phyloP scores from a whole-genome alignment of 2,113 vertebrate species.

The Rynchops niger region DNA sequence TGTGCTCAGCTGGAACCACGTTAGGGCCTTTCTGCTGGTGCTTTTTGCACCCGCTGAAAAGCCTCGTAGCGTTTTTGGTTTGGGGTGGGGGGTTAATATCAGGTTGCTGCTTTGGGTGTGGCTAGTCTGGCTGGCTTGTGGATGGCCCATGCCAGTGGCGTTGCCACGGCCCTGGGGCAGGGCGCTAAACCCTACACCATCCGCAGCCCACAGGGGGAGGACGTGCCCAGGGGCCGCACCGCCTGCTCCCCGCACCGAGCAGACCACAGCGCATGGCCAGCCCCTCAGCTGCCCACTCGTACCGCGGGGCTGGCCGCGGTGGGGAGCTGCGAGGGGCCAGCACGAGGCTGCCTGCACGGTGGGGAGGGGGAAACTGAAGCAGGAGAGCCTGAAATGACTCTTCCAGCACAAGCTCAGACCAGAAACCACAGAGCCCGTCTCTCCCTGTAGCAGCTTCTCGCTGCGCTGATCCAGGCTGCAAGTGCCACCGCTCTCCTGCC shows the following conservation, averaged over 20 bases:
- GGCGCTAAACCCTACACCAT: too few relatives aligned
- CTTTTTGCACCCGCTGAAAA: background rate
- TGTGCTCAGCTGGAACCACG: background rate
- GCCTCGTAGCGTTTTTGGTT: background rate
- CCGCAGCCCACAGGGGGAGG: background rate
- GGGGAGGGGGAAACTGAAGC: background rate
- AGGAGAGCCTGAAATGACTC: background rate
- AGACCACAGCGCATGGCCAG: background rate
- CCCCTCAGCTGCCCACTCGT: background rate
- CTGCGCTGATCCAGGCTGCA: background rate
- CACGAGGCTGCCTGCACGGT: rapidly evolving
- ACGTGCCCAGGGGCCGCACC: background rate
- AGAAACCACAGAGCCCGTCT: background rate
- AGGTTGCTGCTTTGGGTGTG: background rate
- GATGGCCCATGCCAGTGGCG: background rate
- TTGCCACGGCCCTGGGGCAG: rapidly evolving
- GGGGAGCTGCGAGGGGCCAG: background rate
- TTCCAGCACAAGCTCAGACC: background rate
- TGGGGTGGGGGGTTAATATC: rapidly evolving
- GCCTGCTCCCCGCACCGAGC: background rate
- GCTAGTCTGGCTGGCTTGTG: background rate
- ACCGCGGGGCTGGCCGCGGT: rapidly evolving
- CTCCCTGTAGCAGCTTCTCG: background rate
- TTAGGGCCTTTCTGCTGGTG: background rate
- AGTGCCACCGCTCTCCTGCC: rapidly evolving